phyloP scores from a whole-genome alignment of 2,888 invertebrate genomes.

The Habrosyne pyritoides region DNA sequence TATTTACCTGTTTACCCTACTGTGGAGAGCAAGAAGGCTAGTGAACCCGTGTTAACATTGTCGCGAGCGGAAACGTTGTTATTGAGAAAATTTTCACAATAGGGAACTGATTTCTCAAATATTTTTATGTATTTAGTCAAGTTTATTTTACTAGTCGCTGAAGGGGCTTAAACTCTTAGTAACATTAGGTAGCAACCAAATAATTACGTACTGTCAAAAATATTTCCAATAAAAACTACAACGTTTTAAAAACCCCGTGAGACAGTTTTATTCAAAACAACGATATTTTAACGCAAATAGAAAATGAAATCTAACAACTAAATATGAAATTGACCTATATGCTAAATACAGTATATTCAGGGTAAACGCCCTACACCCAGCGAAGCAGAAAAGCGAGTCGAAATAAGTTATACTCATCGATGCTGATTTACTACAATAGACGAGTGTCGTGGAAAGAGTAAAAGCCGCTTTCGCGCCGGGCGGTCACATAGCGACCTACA shows the following conservation, averaged over 20 bases:
- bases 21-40: conserved; percentile 66
- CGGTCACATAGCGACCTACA: conserved; percentile 71
- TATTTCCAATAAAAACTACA: too few species aligned
- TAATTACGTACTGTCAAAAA: too few species aligned
- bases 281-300: conserved; percentile 2
- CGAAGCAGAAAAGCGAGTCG: neutral
- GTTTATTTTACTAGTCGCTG: too few species aligned
- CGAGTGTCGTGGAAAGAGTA: conserved; percentile 58
- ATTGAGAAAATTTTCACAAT: conserved; percentile 33
- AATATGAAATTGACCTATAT: neutral
- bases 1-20: conserved; percentile 71
- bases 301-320: neutral
- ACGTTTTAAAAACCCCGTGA: conserved; percentile 10
- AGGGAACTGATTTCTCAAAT: conserved; percentile 33
- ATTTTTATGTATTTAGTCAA: neutral
- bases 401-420: conserved; percentile 15
- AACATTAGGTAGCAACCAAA: too few species aligned
- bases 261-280: conserved; percentile 14
- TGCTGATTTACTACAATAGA: conserved; percentile 46
- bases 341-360: neutral
- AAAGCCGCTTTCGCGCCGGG: conserved; percentile 72
- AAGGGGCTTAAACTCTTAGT: too few species aligned
- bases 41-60: conserved; percentile 46
- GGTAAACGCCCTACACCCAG: conserved; percentile 18
- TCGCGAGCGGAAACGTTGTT: conserved; percentile 29